phyloP scores from a whole-genome alignment of 2,888 invertebrate species.

The Stegophylla sp. region DNA sequence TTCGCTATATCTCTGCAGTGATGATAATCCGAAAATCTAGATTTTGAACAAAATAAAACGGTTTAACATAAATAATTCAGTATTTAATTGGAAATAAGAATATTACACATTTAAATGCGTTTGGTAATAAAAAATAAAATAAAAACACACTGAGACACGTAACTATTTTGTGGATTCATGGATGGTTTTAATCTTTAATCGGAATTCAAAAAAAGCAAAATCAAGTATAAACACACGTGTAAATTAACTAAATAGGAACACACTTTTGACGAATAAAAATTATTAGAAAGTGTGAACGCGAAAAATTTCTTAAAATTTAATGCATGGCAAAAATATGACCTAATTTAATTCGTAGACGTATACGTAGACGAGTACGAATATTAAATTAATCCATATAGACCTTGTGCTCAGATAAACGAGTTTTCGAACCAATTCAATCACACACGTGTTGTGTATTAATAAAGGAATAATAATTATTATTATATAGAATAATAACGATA shows the following conservation, averaged over 20 bases:
- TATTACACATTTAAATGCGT: too few relatives aligned
- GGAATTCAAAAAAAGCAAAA: neutral
- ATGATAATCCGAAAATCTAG: neutral
- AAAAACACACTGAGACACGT: too few relatives aligned
- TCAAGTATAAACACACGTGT: too few relatives aligned
- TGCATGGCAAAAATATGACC: conserved; percentile 33
- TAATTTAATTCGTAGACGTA: conserved; percentile 7
- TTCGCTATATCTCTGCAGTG: neutral
- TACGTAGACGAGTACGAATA: neutral
- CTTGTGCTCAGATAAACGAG: conserved; percentile 6
- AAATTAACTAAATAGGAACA: too few relatives aligned
- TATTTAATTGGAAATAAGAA: neutral
- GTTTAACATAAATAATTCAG: neutral
- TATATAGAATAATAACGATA: neutral
- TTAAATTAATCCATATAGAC: neutral
- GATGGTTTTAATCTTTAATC: too few relatives aligned
- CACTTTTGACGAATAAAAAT: too few relatives aligned
- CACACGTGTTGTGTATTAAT: neutral
- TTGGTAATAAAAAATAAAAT: too few relatives aligned
- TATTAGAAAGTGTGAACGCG: conserved; percentile 16
- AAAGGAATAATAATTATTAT: too few relatives aligned
- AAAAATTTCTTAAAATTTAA: conserved; percentile 33
- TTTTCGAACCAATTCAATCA: neutral
- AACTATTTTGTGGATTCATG: too few relatives aligned
- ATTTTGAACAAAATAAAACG: neutral